Evolutionary conservation across 2,113 vertebrate genomes (phyloP), one percentile per base, ranked within the genome.

Genomic region (Peromyscus leucopus): DNA sequence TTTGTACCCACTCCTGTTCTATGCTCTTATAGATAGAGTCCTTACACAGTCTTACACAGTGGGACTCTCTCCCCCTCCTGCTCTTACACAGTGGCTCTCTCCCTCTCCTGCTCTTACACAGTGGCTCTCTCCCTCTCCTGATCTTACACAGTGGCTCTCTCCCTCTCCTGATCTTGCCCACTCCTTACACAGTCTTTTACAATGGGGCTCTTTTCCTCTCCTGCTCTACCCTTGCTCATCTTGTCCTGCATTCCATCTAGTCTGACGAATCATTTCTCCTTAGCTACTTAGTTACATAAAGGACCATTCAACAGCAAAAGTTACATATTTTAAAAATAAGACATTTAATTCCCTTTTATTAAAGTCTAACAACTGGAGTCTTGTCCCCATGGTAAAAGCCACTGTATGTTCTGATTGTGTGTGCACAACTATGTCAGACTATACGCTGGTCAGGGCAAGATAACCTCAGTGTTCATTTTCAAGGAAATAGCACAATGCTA

Each of bases 401-500:
- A 90, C 65, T 26, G 48, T 85, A 95, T 93, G 59, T 96, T 96
- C 89, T 76, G 39, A 39, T n/a, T 84, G 16, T 91, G 22, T 63
- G 11, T 83, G 36, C n/a, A 76, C 86, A 97, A 98, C 82, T 84
- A 92, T 36, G 78, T 91, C 76, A 97, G 59, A 93, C n/a, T 86
- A 79, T 89, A 96, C 93, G n/a, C 55, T 96, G 67, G 90, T 96
- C 76, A 93, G 91, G 82, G 65, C 67, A 96, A 96, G 95, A 96
- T 89, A 96, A 96, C 57, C 72, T 96, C 75, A 94, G 91, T 17
- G 55, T 33, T 91, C 67, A 94, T 83, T 96, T 96, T 93, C 86
- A 95, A 96, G 31, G 84, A 94, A 92, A 94, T 22, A 95, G 55
- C 67, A 91, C 39, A 96, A 69, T 69, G 67, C 42, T 36, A 90